Percentiles rank a stretch among this genome's conserved stretches.
Evolutionary conservation across 1,140 invertebrate species (phyloP).

Genomic region (Mercenaria mercenaria): DNA sequence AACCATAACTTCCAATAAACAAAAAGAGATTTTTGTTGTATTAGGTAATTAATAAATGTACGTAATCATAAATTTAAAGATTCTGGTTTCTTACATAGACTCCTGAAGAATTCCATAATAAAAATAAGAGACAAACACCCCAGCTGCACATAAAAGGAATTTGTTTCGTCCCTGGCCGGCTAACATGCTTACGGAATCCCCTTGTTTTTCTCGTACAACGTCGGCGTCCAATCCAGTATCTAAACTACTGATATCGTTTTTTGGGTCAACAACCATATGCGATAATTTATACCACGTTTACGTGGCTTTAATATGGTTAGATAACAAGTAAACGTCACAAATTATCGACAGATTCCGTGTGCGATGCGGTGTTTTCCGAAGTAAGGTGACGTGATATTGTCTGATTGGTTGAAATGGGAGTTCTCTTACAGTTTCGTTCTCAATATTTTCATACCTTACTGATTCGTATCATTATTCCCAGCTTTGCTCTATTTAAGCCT

Average conservation of each 20-base stretch:
- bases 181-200: slow-evolving; percentile 26
- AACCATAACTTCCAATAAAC: too few relatives aligned
- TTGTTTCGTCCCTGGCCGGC: slow-evolving; percentile 76
- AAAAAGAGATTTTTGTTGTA: too few relatives aligned
- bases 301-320: not conserved
- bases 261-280: slow-evolving; percentile 22
- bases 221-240: not conserved
- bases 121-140: slow-evolving; percentile 97
- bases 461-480: not conserved
- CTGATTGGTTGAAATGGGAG: slow-evolving; percentile 8
- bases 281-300: not conserved
- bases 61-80: too few relatives aligned
- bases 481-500: too few relatives aligned
- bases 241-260: not conserved
- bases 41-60: too few relatives aligned
- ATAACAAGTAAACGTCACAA: not conserved
- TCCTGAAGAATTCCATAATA: slow-evolving; percentile 97
- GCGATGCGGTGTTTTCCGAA: not conserved
- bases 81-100: slow-evolving; percentile 91
- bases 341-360: not conserved
- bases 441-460: not conserved
- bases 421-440: not conserved
- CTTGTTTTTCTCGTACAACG: not conserved
- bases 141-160: slow-evolving; percentile 90
- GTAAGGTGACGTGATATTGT: not conserved